These are phyloP conservation scores for Chaenodraco wilsoni DNA, from an alignment of 2,797 vertebrate species.

Conservation along the genomic window DNA sequence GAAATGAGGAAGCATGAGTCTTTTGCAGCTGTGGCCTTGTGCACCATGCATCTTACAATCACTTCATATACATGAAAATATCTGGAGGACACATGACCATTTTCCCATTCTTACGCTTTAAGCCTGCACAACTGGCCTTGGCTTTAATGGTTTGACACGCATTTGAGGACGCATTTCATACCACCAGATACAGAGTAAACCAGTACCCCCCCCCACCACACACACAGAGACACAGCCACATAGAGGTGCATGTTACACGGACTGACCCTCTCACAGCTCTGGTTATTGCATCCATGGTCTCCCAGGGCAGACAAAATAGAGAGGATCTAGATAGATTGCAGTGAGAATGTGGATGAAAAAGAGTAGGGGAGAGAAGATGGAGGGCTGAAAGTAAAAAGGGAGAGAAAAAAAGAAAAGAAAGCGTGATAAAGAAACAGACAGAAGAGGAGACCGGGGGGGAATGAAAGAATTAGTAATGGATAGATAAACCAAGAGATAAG, in stretches of 20 bases:
- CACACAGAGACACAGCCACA: too few relatives aligned
- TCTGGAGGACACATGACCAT: conserved; percentile 41
- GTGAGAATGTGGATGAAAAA: conserved; percentile 35
- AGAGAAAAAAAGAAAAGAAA: conserved; percentile 20
- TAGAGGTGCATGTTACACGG: not conserved
- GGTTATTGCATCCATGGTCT: conserved; percentile 75
- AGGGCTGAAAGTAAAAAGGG: conserved; percentile 25
- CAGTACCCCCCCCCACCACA: too few relatives aligned
- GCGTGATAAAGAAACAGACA: conserved; percentile 51
- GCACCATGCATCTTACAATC: conserved; percentile 6
- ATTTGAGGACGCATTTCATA: conserved; percentile 37
- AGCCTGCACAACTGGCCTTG: conserved; percentile 28
- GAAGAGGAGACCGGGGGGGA: conserved; percentile 34
- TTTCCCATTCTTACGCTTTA: conserved; percentile 30
- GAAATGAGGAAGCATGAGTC: conserved; percentile 40
- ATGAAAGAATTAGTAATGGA: conserved; percentile 58
- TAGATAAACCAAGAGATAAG: conserved; percentile 54
- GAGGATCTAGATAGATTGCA: conserved; percentile 52
- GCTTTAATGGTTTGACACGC: conserved; percentile 30
- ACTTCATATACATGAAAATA: conserved; percentile 34
- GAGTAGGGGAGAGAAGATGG: conserved; percentile 9
- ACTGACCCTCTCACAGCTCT: conserved; percentile 69
- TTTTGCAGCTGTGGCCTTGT: conserved; percentile 26
- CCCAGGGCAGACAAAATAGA: conserved; percentile 59
- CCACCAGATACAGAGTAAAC: not conserved